Conservation (phyloP, 1,140 invertebrate genomes). For the Drosophila pseudoananassae region DNA sequence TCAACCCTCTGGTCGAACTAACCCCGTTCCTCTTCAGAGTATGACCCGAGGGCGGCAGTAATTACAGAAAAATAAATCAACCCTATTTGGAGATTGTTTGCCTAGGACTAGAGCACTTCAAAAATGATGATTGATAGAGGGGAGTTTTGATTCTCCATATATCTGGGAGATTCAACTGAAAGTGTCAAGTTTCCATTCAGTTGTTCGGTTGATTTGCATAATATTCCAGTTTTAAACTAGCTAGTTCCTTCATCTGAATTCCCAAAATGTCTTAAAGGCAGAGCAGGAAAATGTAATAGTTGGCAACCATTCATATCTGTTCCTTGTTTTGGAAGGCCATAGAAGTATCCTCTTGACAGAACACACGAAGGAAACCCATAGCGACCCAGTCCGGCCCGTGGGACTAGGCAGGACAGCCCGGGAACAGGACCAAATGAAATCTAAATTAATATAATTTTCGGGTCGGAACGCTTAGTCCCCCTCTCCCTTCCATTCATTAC, state of each 20-base stretch:
- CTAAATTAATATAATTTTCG: conserved; percentile 78
- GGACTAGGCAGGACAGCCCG: not conserved
- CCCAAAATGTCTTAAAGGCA: not conserved
- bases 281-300: not conserved
- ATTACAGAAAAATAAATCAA: conserved; percentile 51
- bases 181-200: too few species aligned
- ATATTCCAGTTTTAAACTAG: too few species aligned
- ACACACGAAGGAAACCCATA: conserved; percentile 39
- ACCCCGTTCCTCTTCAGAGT: conserved; percentile 15
- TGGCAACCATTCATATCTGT: not conserved
- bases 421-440: conserved; percentile 66
- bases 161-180: too few species aligned
- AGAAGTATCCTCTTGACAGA: conserved; percentile 2
- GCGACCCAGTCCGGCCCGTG: conserved; percentile 35
- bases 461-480: conserved; percentile 42
- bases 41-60: conserved; percentile 14
- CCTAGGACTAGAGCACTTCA: not conserved
- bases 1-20: conserved; percentile 57
- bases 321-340: not conserved
- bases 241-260: too few species aligned
- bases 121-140: too few species aligned
- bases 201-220: too few species aligned
- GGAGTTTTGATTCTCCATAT: too few species aligned
- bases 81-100: conserved; percentile 25
- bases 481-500: not conserved